Evolutionary conservation across 1,140 invertebrate species (phyloP), one percentile per base, ranked within the genome.

Genomic region (Phthorimaea operculella): DNA sequence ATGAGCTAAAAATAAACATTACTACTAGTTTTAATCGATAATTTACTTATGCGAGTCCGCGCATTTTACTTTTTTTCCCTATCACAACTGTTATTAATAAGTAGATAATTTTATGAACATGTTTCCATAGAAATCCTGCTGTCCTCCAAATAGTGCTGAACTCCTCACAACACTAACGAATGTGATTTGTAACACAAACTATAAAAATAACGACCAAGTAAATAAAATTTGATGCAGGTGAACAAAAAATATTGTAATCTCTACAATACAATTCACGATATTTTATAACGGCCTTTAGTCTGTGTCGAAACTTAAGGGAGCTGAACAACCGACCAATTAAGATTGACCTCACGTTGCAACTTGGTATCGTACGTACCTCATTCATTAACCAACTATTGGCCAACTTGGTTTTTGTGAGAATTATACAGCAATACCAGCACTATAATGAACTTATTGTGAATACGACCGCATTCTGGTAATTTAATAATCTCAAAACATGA

Each of bases 291-390:
- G 21, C 21, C 44, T 47, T 47, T 47, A 5, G 44, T 47, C 8
- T 15, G 14, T 47, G 44, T 47, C 44, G 44, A 47, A 47, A 47
- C 8, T 4, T 17, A 47, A 47, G 15, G 44, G 44, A 15, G 15
- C 11, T 47, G 44, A 47, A 47, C 15, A 47, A 47, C 11, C 15
- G n/a, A 47, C 44, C 44, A 47, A 47, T 47, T 47, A 47, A 47
- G 11, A 47, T 9, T 47, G 44, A 47, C 44, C n/a, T 47, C 15
- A 47, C 44, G 8, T 47, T 9, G 14, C 44, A 17, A 47, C 16
- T 47, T 11, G 3, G 44, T 2, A 17, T 47, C 4, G 11, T 47
- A 47, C 15, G 44, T 47, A 28, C 21, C 21, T 28, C 21, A 28
- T 15, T 47, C 11, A 47, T 47, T 47, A 47, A 47, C 44, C 11